Conservation (phyloP, 2,888 invertebrate species). For the Acleris emargana region DNA sequence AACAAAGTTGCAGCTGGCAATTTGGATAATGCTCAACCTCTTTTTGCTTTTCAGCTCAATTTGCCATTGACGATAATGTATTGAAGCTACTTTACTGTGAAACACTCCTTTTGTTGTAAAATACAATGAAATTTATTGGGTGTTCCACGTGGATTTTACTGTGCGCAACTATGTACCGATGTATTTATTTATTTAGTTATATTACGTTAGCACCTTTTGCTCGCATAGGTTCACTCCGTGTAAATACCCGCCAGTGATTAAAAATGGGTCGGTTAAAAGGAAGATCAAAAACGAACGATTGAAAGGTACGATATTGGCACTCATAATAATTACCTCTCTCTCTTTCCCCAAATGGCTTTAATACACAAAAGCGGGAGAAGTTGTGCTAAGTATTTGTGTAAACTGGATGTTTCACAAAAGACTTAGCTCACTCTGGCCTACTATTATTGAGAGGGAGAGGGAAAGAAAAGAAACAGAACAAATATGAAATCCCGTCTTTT, state of each 20-base stretch:
- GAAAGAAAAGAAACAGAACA: constrained; percentile 54
- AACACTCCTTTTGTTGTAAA: constrained; percentile 9
- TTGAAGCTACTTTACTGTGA: constrained; percentile 1
- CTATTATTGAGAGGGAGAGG: constrained; percentile 51
- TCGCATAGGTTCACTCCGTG: too few relatives aligned
- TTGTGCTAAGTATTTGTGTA: constrained; percentile 46
- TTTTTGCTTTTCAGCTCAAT: constrained; percentile 34
- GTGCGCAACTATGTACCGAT: neutral
- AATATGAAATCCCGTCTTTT: constrained; percentile 60
- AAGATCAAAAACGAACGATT: too few relatives aligned
- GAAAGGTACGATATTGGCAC: too few relatives aligned
- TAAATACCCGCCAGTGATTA: too few relatives aligned
- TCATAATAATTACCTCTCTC: neutral
- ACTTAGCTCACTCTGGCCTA: constrained; percentile 47
- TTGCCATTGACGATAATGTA: constrained; percentile 22
- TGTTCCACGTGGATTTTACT: neutral
- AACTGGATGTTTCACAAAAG: constrained; percentile 52
- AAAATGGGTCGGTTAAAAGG: too few relatives aligned
- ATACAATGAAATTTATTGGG: constrained; percentile 10
- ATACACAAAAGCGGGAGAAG: constrained; percentile 42
- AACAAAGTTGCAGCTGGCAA: constrained; percentile 32
- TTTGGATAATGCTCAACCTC: constrained; percentile 31
- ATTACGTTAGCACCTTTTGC: too few relatives aligned
- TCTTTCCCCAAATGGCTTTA: constrained; percentile 41
- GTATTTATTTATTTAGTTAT: too few relatives aligned